Base-by-base conservation (phyloP, 2,888 invertebrate species). In the Ornithoptera priamus region DNA sequence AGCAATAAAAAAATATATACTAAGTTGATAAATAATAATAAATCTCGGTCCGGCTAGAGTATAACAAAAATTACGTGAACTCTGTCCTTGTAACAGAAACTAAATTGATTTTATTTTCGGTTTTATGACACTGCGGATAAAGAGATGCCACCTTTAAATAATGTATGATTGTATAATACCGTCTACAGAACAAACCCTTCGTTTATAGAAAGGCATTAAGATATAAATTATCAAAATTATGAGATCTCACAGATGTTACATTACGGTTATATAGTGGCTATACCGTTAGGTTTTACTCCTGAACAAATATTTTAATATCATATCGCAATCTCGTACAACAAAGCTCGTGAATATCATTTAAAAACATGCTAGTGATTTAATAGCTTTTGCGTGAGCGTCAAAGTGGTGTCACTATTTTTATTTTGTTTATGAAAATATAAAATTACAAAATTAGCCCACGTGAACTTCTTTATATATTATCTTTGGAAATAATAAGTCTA, bases 51-150 rank as follows among this genome's bases (percentile, higher is more conserved):
- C 57, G 30, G n/a, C 30, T 30, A 24, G 56, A 66, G 22, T 39
- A 62, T 66, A 39, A 65, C 39, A 50, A 42, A 66, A 66, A 65
- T 62, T 62, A 66, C 58, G 69, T 58, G 66, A 67, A 57, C 50
- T 53, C 39, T 63, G 70, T 67, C 66, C 70, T 63, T 70, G 70
- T 63, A 70, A 66, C 62, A 66, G 50, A 30, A 70, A 63, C 70
- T 8, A 62, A 66, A 69, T 60, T 62, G 61, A 66, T 66, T 70
- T 70, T 66, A 67, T 62, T 70, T 63, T 30, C 39, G 46, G 65
- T 69, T 62, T 69, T 65, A 69, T 65, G 59, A 18, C n/a, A 53
- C 50, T 22, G 12, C 30, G 15, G 24, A 60, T 22, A 60, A 30
- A 60, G 18, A 60, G 8, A 18, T 60, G 24, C 18, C 53, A 53